Evolutionary conservation across 53 echinoderm and acorn worm genomes (phyloP), one percentile per base, ranked within the genome.

Genomic region (Stichopus horrens): DNA sequence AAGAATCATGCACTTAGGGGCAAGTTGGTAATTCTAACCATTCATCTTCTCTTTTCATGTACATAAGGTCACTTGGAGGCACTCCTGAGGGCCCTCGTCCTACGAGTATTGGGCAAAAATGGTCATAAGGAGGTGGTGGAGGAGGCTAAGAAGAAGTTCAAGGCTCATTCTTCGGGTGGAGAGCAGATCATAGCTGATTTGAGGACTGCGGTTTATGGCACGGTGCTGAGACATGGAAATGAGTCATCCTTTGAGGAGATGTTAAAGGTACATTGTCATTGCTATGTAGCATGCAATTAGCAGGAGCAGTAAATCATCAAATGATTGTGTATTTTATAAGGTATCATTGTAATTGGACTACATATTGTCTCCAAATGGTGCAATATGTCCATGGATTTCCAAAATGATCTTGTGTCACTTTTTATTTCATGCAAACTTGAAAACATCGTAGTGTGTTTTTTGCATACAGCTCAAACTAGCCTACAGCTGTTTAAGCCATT

Each of bases 121-220:
- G 93, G 94, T 53, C 96, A 96, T 53, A 88, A 85, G 53, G 82
- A 90, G 11, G 90, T 92, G 6, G 90, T 96, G 4, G 93, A 84
- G 55, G 99, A 99, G 83, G 99, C 99, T 11, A 77, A 88, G 10
- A 90, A 86, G 58, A 90, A 92, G 21, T 99, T 99, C 92, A 89
- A 96, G 79, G 89, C 68, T 57, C 99, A 99, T 78, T 74, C 91
- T 20, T 84, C 91, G 0, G 95, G 96, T 2, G 92, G 88, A 58
- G 91, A 91, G 6, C 90, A 91, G 89, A 90, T 99, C 9, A 92
- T 92, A 21, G 99, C 96, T 7, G 99, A 99, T 59, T 92, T 99
- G n/a, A 83, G 99, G 74, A 88, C 83, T 10, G 89, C 99, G 5
- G 96, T 96, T 4, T 99, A 99, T 74, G 82, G 90, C 37, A 95